Evolutionary conservation across 1,140 invertebrate genomes (phyloP).

Genomic region (Ptiloglossa arizonensis): DNA sequence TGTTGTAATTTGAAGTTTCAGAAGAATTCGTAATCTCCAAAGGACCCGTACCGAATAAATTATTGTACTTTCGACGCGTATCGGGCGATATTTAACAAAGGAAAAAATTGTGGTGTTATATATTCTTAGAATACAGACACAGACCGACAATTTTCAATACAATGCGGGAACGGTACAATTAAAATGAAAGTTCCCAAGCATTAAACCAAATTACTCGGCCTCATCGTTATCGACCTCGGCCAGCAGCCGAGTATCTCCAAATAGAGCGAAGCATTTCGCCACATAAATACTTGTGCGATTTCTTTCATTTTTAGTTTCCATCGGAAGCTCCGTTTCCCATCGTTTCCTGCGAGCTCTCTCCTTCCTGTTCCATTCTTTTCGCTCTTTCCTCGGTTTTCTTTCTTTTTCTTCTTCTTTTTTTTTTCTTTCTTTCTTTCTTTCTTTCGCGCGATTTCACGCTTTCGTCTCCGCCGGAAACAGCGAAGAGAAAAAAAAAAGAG

Average conservation of each 20-base stretch:
- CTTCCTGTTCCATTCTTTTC: slow-evolving; percentile 14
- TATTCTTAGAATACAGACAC: too few species aligned
- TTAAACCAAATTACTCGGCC: background rate
- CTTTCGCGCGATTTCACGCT: slow-evolving; percentile 24
- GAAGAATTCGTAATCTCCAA: too few species aligned
- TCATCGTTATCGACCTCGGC: background rate
- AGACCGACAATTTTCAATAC: too few species aligned
- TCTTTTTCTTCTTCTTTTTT: too few species aligned
- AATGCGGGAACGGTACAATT: background rate
- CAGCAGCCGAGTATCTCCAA: background rate
- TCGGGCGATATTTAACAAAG: too few species aligned
- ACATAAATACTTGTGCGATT: slow-evolving; percentile 33
- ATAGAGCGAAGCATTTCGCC: slow-evolving; percentile 27
- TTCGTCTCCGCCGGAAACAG: slow-evolving; percentile 26
- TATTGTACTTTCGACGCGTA: too few species aligned
- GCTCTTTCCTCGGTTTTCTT: background rate
- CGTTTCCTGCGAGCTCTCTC: slow-evolving; percentile 15
- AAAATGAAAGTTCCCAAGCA: background rate
- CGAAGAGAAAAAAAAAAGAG: slow-evolving; percentile 9
- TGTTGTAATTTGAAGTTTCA: too few species aligned
- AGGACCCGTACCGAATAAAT: too few species aligned
- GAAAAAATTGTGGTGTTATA: too few species aligned
- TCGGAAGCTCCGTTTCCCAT: slow-evolving; percentile 37
- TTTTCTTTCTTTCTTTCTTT: slow-evolving; percentile 14
- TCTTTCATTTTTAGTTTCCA: slow-evolving; percentile 27